These are phyloP conservation scores for Ricordea florida DNA, from an alignment of 92 coral and sea anemone genomes.

Conservation along the genomic window DNA sequence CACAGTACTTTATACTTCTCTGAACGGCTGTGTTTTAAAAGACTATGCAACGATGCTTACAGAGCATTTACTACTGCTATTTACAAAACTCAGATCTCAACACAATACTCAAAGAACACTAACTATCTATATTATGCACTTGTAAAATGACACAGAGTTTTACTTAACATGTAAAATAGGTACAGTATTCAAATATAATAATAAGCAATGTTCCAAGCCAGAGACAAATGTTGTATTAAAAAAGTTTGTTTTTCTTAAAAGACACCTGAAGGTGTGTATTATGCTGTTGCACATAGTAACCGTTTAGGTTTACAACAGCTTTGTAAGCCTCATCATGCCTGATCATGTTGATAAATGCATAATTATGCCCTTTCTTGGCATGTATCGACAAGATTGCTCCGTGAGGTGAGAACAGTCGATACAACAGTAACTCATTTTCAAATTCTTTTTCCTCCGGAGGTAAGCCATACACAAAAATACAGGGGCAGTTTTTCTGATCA, in stretches of 20 bases:
- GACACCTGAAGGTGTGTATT: conserved; percentile 88
- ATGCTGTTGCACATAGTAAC: conserved; percentile 65
- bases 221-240: too few relatives aligned
- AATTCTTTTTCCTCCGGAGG: conserved; percentile 67
- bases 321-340: conserved; percentile 85
- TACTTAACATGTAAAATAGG: too few relatives aligned
- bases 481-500: conserved; percentile 68
- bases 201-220: too few relatives aligned
- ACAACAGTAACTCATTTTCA: conserved; percentile 57
- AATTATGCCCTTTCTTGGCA: conserved; percentile 82
- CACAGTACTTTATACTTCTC: too few relatives aligned
- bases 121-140: too few relatives aligned
- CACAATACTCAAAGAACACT: too few relatives aligned
- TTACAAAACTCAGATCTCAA: too few relatives aligned
- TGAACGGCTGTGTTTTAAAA: too few relatives aligned
- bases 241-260: conserved; percentile 66
- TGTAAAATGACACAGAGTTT: too few relatives aligned
- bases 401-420: conserved; percentile 85
- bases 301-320: conserved; percentile 87
- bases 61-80: too few relatives aligned
- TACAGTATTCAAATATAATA: too few relatives aligned
- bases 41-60: too few relatives aligned
- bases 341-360: conserved; percentile 95
- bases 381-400: conserved; percentile 90
- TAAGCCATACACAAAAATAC: conserved; percentile 93